Conservation (phyloP, 2,113 vertebrate species). For the Pipa parva region DNA sequence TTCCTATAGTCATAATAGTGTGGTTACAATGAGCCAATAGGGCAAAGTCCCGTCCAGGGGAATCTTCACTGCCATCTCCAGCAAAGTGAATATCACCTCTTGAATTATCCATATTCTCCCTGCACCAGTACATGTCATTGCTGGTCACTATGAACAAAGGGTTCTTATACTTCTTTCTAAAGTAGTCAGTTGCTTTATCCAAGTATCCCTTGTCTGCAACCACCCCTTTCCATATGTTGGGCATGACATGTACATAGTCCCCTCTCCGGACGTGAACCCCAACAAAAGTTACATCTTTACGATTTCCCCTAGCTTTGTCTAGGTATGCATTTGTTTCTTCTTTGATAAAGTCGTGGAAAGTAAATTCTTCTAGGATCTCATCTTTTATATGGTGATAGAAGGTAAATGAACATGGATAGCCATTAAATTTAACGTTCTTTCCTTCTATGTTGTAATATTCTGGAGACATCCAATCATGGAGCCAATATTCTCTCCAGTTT, state of each 20-base stretch:
- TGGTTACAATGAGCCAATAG: slow-evolving; percentile 30
- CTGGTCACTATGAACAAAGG: slow-evolving; percentile 38
- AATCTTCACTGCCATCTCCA: slow-evolving; percentile 24
- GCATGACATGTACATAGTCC: slow-evolving; percentile 38
- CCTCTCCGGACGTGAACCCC: slow-evolving; percentile 40
- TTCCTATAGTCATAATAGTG: slow-evolving; percentile 33
- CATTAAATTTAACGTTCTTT: slow-evolving; percentile 19
- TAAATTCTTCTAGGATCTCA: slow-evolving; percentile 39
- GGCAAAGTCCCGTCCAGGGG: slow-evolving; percentile 20
- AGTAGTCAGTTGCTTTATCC: slow-evolving; percentile 33
- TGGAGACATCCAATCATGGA: slow-evolving; percentile 36
- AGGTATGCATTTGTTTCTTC: slow-evolving; percentile 29
- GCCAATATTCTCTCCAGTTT: background rate
- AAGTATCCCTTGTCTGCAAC: slow-evolving; percentile 35
- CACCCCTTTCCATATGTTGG: slow-evolving; percentile 43
- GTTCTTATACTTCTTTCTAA: slow-evolving; percentile 32
- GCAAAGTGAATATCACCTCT: slow-evolving; percentile 23
- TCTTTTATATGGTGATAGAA: slow-evolving; percentile 39
- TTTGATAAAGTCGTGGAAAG: slow-evolving; percentile 30
- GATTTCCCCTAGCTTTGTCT: background rate
- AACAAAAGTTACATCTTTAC: slow-evolving; percentile 40
- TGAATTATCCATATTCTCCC: slow-evolving; percentile 22
- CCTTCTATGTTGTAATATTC: slow-evolving; percentile 31
- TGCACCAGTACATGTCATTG: slow-evolving; percentile 41
- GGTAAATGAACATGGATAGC: slow-evolving; percentile 41